phyloP scores from a whole-genome alignment of 2,113 vertebrate genomes.

The Crocuta crocuta region DNA sequence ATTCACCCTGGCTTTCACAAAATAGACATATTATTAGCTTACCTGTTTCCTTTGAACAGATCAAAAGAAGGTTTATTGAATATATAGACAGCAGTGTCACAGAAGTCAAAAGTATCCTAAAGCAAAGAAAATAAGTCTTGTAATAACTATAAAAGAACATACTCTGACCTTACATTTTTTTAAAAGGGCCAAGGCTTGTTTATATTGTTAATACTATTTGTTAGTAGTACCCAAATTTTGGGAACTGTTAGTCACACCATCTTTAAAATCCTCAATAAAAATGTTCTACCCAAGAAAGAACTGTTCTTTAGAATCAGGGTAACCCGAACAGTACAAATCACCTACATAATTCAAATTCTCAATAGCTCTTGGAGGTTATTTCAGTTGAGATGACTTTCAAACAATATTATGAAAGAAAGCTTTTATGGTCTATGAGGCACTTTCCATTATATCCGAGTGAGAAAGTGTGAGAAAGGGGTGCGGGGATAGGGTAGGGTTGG shows the following conservation, averaged over 20 bases:
- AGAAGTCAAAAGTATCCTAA: conserved; percentile 88
- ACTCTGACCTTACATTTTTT: neutral
- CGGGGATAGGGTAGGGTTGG: no score
- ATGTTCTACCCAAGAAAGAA: conserved; percentile 27
- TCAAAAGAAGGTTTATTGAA: conserved; percentile 90
- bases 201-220: neutral
- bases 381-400: neutral
- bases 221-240: neutral
- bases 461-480: neutral
- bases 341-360: neutral
- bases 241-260: conserved; percentile 46
- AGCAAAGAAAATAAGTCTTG: conserved; percentile 73
- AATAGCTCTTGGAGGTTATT: neutral
- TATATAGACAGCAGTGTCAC: conserved; percentile 89
- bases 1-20: conserved; percentile 28
- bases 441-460: neutral
- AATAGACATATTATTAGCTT: conserved; percentile 71
- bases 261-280: conserved; percentile 52
- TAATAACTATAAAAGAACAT: conserved; percentile 48
- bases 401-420: neutral
- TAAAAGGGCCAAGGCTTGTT: conserved; percentile 44
- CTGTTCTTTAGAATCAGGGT: conserved; percentile 42
- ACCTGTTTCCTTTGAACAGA: conserved; percentile 90
- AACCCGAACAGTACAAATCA: neutral
- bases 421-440: neutral